Evolutionary conservation across 2,113 vertebrate species (phyloP).

Genomic region (Epinephelus fuscoguttatus): DNA sequence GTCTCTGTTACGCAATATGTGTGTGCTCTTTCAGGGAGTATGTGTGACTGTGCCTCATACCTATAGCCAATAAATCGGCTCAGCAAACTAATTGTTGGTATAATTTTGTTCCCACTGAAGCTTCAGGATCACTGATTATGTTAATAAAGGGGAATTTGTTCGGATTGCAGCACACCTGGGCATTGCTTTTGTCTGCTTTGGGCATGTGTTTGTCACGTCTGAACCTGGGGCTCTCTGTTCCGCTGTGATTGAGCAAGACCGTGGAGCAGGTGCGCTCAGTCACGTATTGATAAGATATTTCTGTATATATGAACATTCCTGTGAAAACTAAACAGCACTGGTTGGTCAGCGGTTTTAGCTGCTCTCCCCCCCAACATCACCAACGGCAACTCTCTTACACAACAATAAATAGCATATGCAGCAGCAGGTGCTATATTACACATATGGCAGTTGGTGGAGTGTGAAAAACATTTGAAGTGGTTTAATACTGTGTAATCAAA

Average conservation of each 20-base stretch:
- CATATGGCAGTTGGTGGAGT: slow-evolving; percentile 41
- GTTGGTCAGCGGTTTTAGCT: background rate
- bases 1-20: background rate
- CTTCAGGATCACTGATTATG: slow-evolving; percentile 52
- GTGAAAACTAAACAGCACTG: background rate
- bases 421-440: slow-evolving; percentile 44
- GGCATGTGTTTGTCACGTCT: slow-evolving; percentile 13
- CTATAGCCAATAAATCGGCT: slow-evolving; percentile 44
- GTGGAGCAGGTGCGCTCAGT: background rate
- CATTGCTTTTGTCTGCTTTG: slow-evolving; percentile 18
- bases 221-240: slow-evolving; percentile 4
- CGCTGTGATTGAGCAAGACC: background rate
- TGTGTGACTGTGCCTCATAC: slow-evolving; percentile 10
- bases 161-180: slow-evolving; percentile 42
- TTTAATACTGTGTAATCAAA: slow-evolving; percentile 53
- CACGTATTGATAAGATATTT: background rate
- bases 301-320: background rate
- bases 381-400: background rate
- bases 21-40: background rate
- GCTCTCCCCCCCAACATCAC: background rate
- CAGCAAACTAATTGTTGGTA: slow-evolving; percentile 47
- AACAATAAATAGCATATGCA: background rate
- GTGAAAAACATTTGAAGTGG: slow-evolving; percentile 48
- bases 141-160: slow-evolving; percentile 55
- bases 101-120: slow-evolving; percentile 47